phyloP scores from a whole-genome alignment of 2,797 vertebrate species.

The Xerus rutilus region DNA sequence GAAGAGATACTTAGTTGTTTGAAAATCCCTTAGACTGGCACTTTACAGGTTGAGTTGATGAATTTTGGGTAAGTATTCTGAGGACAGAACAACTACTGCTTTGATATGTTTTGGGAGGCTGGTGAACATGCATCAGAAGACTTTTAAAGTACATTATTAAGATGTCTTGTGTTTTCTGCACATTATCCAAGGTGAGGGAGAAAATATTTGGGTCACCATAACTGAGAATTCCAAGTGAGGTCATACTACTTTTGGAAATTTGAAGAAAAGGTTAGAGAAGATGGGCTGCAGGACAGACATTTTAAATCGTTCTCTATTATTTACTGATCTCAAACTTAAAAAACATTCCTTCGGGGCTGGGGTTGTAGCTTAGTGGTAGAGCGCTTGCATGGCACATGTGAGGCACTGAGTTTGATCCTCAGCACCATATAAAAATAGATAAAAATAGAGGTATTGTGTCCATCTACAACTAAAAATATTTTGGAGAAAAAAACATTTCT shows the following conservation, averaged over 20 bases:
- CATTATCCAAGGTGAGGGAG: background rate
- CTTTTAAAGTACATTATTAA: background rate
- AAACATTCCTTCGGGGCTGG: conserved; percentile 14
- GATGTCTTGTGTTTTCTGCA: background rate
- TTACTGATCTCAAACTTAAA: conserved; percentile 2
- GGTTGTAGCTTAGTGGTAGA: too few species aligned
- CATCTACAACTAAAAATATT: too few species aligned
- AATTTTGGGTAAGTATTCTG: background rate
- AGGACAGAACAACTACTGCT: background rate
- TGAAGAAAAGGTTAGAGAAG: conserved; percentile 21
- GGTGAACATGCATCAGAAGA: background rate
- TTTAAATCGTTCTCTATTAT: conserved; percentile 39
- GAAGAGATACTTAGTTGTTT: background rate
- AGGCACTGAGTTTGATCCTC: too few species aligned
- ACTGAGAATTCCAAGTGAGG: conserved; percentile 15
- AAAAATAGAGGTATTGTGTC: too few species aligned
- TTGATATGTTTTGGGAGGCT: background rate
- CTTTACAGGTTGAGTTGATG: background rate
- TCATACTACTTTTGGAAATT: conserved; percentile 39
- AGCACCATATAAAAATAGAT: too few species aligned
- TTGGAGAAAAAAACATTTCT: conserved; percentile 2
- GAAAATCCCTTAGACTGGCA: background rate
- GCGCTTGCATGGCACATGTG: too few species aligned
- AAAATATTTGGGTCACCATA: conserved; percentile 33
- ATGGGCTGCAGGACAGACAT: background rate